phyloP scores from a whole-genome alignment of 2,797 vertebrate species.

The Oceanodroma leucorhoa region DNA sequence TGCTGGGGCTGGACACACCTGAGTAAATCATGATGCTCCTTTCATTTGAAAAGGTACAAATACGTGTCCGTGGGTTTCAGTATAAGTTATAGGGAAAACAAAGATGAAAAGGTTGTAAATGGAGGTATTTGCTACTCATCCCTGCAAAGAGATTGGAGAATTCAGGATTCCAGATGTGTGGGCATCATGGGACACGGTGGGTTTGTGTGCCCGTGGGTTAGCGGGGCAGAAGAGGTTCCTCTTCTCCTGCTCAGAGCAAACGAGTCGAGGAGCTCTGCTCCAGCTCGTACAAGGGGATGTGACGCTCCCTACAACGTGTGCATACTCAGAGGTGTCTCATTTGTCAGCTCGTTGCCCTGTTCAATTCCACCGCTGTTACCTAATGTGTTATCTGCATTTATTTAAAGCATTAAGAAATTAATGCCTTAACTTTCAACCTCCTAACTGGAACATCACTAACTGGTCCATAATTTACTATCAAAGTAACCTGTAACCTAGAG shows the following conservation, averaged over 20 bases:
- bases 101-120: not conserved
- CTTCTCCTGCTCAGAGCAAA: not conserved
- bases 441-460: not conserved
- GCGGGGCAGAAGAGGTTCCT: not conserved
- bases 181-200: fast-evolving
- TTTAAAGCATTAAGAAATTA: not conserved
- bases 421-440: not conserved
- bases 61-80: fast-evolving
- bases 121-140: not conserved
- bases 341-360: fast-evolving
- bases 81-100: not conserved
- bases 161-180: not conserved
- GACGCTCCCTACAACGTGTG: fast-evolving
- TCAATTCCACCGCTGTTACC: not conserved
- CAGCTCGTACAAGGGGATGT: not conserved
- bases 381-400: not conserved
- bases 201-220: not conserved
- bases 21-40: not conserved
- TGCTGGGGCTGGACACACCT: not conserved
- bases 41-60: not conserved
- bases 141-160: not conserved
- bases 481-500: not conserved
- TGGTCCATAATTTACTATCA: not conserved
- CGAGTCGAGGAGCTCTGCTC: not conserved
- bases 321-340: not conserved